Percentiles rank a stretch among this genome's conserved stretches.
These are phyloP conservation scores for Rhadina sibilatrix DNA, from an alignment of 2,113 vertebrate species.

Conservation along the genomic window DNA sequence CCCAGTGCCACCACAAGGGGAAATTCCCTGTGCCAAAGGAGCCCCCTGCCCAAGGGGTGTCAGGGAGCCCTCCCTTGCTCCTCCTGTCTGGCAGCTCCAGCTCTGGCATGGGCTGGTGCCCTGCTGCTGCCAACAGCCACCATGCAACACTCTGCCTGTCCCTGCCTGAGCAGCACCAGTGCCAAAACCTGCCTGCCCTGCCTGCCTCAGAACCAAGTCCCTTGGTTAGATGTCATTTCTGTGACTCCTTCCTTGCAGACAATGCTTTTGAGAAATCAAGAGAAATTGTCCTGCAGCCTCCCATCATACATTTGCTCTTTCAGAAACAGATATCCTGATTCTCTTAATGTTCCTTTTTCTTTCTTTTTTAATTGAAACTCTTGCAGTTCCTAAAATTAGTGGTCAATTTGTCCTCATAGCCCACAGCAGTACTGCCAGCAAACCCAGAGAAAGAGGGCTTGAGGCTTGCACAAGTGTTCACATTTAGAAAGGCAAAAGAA, in stretches of 20 bases:
- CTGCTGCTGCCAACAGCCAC: not conserved
- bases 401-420: not conserved
- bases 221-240: constrained; percentile 12
- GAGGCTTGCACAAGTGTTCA: not conserved
- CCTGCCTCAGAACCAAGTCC: constrained; percentile 4
- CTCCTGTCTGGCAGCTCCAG: not conserved
- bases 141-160: not conserved
- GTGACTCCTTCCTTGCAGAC: not conserved
- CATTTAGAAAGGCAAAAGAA: not conserved
- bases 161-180: not conserved
- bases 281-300: not conserved
- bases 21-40: not conserved
- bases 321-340: not conserved
- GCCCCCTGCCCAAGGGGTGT: not conserved
- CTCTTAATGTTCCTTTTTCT: not conserved
- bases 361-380: not conserved
- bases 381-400: not conserved
- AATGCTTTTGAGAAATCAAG: not conserved
- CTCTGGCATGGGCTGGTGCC: not conserved
- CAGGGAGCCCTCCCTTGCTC: not conserved
- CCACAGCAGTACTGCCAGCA: not conserved
- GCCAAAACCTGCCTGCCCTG: not conserved
- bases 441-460: not conserved
- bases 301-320: not conserved
- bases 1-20: not conserved